Evolutionary conservation across 2,888 invertebrate genomes (phyloP).

Genomic region (Andrena praecox): DNA sequence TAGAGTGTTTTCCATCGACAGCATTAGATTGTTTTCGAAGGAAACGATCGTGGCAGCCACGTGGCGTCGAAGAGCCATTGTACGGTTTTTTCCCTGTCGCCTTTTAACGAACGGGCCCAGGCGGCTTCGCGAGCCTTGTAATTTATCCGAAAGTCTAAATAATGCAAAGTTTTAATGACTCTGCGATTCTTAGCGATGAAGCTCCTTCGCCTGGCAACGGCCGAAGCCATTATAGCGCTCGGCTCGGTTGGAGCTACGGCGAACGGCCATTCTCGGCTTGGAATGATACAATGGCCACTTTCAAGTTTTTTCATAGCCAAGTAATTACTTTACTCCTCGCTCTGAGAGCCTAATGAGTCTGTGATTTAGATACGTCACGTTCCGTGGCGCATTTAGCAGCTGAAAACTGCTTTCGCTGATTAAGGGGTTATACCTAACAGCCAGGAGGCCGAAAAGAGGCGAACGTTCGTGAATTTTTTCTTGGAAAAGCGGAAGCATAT

Average conservation of each 20-base stretch:
- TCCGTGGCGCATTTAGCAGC: background rate
- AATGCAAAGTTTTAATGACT: conserved; percentile 74
- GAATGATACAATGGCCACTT: conserved; percentile 7
- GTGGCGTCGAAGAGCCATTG: conserved; percentile 14
- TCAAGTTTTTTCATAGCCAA: background rate
- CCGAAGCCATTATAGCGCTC: conserved; percentile 44
- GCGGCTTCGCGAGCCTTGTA: conserved; percentile 47
- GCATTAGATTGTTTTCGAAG: conserved; percentile 1
- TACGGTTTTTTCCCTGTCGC: conserved; percentile 33
- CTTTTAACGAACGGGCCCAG: conserved; percentile 59
- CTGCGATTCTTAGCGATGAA: conserved; percentile 54
- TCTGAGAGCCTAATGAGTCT: background rate
- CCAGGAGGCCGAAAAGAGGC: no score
- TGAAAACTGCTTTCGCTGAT: background rate
- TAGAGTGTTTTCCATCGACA: background rate
- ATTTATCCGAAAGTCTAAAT: conserved; percentile 70
- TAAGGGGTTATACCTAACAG: background rate
- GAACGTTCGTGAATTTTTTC: no score
- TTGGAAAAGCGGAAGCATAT: no score
- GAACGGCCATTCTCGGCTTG: conserved; percentile 2
- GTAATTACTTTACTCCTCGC: background rate
- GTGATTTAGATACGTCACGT: background rate
- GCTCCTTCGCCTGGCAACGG: conserved; percentile 43
- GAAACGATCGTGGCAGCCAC: conserved; percentile 7
- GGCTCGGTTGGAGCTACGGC: background rate